A percentile compares a stretch with the other conserved stretches of the same genome.
Evolutionary conservation across 2,113 vertebrate genomes (phyloP).

Genomic region (Coptodon bakossiorum): DNA sequence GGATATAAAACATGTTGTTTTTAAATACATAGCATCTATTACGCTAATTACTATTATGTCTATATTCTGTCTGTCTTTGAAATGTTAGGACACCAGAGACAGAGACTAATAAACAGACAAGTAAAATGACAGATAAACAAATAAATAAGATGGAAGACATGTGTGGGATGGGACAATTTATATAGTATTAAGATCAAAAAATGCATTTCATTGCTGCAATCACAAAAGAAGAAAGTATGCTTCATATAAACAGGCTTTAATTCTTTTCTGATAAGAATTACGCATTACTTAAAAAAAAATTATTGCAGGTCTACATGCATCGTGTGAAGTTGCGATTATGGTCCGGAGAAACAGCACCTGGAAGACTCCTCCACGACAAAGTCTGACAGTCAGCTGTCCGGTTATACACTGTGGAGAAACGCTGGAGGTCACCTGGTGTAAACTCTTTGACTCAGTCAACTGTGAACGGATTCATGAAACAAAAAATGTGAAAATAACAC

Average conservation of each 20-base stretch:
- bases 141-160: background rate
- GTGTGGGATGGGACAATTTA: background rate
- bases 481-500: background rate
- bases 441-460: accelerated
- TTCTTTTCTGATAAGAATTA: background rate
- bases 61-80: background rate
- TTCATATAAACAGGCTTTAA: background rate
- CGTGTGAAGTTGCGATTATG: background rate
- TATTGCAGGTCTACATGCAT: background rate
- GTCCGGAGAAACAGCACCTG: background rate
- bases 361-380: background rate
- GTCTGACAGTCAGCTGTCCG: conserved; percentile 1
- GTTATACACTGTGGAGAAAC: conserved; percentile 12
- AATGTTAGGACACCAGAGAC: background rate
- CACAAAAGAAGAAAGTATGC: background rate
- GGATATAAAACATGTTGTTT: background rate
- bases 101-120: background rate
- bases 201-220: accelerated
- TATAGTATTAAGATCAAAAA: accelerated
- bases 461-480: background rate
- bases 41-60: background rate
- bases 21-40: background rate
- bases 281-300: accelerated
- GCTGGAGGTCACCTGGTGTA: conserved; percentile 22
- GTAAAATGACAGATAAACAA: background rate